A percentile compares a stretch with the other conserved stretches of the same genome.
Conservation (phyloP, 2,888 invertebrate genomes). For the Sinotaia quadrata region DNA sequence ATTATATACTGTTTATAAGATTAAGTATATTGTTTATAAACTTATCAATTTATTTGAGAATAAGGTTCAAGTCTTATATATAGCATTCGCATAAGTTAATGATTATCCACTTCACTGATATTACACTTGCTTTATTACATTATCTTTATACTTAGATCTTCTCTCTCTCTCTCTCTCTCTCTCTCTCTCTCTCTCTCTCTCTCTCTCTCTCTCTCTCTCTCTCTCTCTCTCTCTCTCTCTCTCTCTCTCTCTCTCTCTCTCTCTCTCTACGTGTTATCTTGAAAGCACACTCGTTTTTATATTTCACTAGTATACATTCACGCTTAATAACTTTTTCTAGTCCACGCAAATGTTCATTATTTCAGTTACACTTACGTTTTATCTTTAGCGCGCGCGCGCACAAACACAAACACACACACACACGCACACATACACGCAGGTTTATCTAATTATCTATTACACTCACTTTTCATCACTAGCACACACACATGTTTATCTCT, state of each 20-base stretch:
- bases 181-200: background rate
- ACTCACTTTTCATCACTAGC: no score
- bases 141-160: background rate
- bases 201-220: background rate
- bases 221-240: constrained; percentile 10
- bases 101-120: no score
- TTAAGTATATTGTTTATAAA: no score
- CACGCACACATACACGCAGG: background rate
- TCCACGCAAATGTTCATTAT: background rate
- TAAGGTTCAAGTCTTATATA: no score
- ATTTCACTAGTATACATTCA: background rate
- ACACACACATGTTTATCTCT: constrained; percentile 3
- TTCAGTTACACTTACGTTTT: background rate
- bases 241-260: background rate
- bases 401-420: no score
- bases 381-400: background rate
- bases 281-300: background rate
- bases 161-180: background rate
- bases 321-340: background rate
- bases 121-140: no score
- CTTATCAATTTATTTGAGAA: no score
- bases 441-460: no score
- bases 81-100: no score
- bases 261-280: background rate
- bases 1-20: no score